Percentiles rank a stretch among this genome's conserved stretches.
Evolutionary conservation across 2,113 vertebrate species (phyloP).

Genomic region (Ctenodactylus gundi): DNA sequence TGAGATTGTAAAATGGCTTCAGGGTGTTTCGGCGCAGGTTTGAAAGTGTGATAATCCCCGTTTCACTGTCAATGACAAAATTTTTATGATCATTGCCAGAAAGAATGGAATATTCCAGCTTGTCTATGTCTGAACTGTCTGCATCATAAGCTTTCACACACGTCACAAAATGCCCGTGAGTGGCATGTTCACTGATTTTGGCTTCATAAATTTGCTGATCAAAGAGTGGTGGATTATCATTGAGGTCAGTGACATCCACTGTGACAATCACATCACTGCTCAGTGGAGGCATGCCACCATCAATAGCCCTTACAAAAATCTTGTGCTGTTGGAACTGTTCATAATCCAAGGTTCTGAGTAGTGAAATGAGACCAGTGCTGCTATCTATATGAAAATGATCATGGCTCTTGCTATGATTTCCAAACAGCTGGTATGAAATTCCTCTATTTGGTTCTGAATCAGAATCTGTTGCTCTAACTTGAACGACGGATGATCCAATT

Average conservation of each 20-base stretch:
- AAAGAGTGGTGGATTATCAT: conserved; percentile 95
- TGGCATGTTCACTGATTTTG: conserved; percentile 90
- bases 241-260: conserved; percentile 92
- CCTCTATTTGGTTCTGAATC: conserved; percentile 93
- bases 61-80: conserved; percentile 91
- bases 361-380: conserved; percentile 90
- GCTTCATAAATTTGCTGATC: conserved; percentile 90
- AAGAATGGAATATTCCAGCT: conserved; percentile 92
- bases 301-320: conserved; percentile 89
- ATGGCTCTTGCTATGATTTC: conserved; percentile 86
- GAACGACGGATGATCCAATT: conserved; percentile 89
- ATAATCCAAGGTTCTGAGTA: conserved; percentile 89
- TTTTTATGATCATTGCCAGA: conserved; percentile 94
- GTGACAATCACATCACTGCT: conserved; percentile 88
- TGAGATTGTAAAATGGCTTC: conserved; percentile 89
- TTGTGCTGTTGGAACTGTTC: conserved; percentile 89
- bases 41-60: conserved; percentile 90
- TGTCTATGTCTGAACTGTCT: conserved; percentile 89
- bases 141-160: conserved; percentile 94
- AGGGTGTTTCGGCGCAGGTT: conserved; percentile 89
- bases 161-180: conserved; percentile 92
- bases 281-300: conserved; percentile 93
- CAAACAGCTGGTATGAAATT: conserved; percentile 92
- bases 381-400: conserved; percentile 92
- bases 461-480: conserved; percentile 89